Conservation (phyloP, 2,888 invertebrate species). For the Xestia xanthographa region DNA sequence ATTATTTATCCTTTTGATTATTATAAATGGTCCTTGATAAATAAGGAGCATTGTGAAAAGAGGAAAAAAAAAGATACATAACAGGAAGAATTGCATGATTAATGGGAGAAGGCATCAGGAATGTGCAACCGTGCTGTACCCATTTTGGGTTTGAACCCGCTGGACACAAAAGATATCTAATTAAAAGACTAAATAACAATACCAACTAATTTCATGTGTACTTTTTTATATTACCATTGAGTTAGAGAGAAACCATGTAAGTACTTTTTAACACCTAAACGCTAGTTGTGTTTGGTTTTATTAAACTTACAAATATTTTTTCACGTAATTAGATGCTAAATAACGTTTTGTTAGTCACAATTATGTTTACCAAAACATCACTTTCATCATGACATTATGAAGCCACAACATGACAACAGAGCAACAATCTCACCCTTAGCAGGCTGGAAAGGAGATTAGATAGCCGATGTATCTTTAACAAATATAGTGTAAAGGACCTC, state of each 20-base stretch:
- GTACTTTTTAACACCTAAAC: conserved; percentile 19
- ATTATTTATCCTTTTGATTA: too few species aligned
- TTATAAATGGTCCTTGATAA: background rate
- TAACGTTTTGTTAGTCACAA: conserved; percentile 4
- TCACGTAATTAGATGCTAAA: conserved; percentile 24
- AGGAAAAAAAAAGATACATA: background rate
- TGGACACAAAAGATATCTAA: background rate
- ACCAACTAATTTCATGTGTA: conserved; percentile 6
- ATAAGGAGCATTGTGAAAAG: conserved; percentile 2
- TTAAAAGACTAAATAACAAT: background rate
- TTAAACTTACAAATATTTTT: background rate
- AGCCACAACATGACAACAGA: background rate
- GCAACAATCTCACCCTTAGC: background rate
- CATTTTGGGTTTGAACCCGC: background rate
- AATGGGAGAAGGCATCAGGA: background rate
- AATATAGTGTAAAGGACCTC: too few species aligned
- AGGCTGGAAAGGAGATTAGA: background rate
- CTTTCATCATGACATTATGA: background rate
- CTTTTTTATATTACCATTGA: too few species aligned
- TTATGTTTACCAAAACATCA: conserved; percentile 6
- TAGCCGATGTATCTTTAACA: background rate
- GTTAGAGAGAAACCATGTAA: too few species aligned
- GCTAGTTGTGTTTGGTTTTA: background rate
- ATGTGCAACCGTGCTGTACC: background rate
- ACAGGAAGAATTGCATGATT: background rate